Percentiles rank a stretch among this genome's conserved stretches.
Evolutionary conservation across 92 coral and sea anemone species (phyloP).

Genomic region (Palythoa heliodiscus): DNA sequence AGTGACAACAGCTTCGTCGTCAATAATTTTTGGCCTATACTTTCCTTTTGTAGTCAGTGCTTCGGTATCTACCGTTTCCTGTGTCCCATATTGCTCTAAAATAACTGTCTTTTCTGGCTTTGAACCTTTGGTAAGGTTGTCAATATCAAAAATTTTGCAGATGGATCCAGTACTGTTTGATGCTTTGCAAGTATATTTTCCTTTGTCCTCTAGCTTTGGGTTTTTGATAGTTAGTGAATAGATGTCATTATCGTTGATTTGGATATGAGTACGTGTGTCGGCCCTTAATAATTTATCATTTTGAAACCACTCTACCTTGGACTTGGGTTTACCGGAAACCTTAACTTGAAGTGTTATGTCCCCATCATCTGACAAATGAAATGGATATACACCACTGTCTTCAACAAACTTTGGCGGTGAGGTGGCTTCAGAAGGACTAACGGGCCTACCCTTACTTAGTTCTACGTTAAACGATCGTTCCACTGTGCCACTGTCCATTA

Average conservation of each 20-base stretch:
- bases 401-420: constrained; percentile 79
- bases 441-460: constrained; percentile 14
- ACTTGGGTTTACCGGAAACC: constrained; percentile 78
- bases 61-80: constrained; percentile 2
- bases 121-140: constrained; percentile 4
- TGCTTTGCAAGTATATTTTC: constrained; percentile 68
- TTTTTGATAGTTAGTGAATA: constrained; percentile 53
- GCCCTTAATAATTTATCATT: constrained; percentile 45
- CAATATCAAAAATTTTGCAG: constrained; percentile 19
- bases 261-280: constrained; percentile 47
- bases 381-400: constrained; percentile 59
- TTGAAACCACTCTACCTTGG: constrained; percentile 85
- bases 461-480: constrained; percentile 43
- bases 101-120: constrained; percentile 33
- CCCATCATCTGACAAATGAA: constrained; percentile 54
- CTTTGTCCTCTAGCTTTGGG: constrained; percentile 57
- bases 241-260: constrained; percentile 52
- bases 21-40: constrained; percentile 20
- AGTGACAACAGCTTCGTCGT: constrained; percentile 56
- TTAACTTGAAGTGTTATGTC: constrained; percentile 77
- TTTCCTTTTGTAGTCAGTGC: constrained; percentile 14
- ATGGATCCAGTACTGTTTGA: constrained; percentile 73
- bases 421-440: constrained; percentile 8
- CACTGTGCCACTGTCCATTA: constrained; percentile 65
- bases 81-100: constrained; percentile 21